Percentiles rank a stretch among this genome's conserved stretches.
These are phyloP conservation scores for Gallinago jamesoni DNA, from an alignment of 2,113 vertebrate genomes.

Conservation along the genomic window DNA sequence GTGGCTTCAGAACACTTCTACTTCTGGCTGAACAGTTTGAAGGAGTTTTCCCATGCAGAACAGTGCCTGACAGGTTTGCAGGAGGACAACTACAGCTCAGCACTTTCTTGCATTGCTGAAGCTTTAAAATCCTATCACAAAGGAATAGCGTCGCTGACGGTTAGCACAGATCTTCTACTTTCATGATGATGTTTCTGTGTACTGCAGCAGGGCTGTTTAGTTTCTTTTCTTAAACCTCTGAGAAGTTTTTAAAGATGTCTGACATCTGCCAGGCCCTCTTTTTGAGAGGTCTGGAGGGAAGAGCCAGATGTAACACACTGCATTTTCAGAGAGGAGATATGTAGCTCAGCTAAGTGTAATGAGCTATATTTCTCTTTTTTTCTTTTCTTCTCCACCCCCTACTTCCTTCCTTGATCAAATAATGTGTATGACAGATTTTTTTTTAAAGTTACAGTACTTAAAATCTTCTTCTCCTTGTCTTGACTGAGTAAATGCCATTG, in stretches of 20 bases:
- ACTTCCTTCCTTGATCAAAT: neutral
- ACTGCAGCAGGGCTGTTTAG: neutral
- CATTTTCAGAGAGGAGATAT: neutral
- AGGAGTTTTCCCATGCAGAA: slow-evolving; percentile 96
- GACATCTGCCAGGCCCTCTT: neutral
- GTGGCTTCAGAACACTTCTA: slow-evolving; percentile 98
- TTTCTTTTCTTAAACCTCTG: neutral
- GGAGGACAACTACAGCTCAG: slow-evolving; percentile 88
- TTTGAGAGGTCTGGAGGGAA: neutral
- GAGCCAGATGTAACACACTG: neutral
- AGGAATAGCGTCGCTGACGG: slow-evolving; percentile 95
- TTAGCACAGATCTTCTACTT: slow-evolving; percentile 63
- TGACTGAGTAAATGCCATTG: neutral
- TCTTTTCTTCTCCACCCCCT: neutral
- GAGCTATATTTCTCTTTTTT: neutral
- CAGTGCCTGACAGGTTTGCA: slow-evolving; percentile 87
- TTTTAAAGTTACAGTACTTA: neutral
- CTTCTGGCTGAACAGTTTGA: slow-evolving; percentile 98
- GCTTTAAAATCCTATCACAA: slow-evolving; percentile 95
- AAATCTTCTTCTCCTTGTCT: neutral
- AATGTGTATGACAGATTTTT: neutral
- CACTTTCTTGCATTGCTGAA: slow-evolving; percentile 91
- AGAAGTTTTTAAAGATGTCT: neutral
- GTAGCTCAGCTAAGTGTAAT: neutral
- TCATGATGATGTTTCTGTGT: neutral